These are phyloP conservation scores for Nemotelus nigrinus DNA, from an alignment of 2,888 invertebrate genomes.

Conservation along the genomic window DNA sequence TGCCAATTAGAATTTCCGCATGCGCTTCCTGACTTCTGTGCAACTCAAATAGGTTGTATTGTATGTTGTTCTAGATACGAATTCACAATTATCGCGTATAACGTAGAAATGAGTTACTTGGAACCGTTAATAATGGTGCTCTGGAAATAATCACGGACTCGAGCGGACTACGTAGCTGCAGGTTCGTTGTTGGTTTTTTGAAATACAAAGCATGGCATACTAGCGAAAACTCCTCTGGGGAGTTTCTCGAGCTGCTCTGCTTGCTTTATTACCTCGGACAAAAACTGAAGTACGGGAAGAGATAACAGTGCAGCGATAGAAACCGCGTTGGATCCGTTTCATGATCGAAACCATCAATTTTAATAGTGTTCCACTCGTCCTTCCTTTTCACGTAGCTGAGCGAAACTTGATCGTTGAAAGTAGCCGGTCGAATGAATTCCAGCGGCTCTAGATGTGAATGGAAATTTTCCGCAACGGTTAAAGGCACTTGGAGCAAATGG, in stretches of 20 bases:
- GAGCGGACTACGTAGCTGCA: slow-evolving; percentile 16
- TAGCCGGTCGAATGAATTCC: slow-evolving; percentile 82
- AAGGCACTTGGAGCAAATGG: slow-evolving; percentile 82
- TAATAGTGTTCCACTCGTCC: slow-evolving; percentile 86
- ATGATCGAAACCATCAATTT: slow-evolving; percentile 81
- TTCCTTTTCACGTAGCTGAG: slow-evolving; percentile 85
- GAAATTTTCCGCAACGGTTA: slow-evolving; percentile 89
- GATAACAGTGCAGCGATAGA: slow-evolving; percentile 87
- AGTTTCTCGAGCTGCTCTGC: background rate
- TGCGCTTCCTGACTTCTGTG: no score
- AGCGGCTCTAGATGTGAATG: slow-evolving; percentile 96
- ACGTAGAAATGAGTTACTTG: background rate
- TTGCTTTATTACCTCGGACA: slow-evolving; percentile 74
- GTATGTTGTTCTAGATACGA: no score
- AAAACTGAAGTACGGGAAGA: slow-evolving; percentile 85
- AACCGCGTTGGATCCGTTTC: slow-evolving; percentile 88
- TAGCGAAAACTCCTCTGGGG: background rate
- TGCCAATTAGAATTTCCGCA: slow-evolving; percentile 11
- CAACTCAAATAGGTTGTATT: no score
- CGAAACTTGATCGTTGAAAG: slow-evolving; percentile 86
- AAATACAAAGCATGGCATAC: no score
- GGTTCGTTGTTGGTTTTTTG: no score
- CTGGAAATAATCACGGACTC: slow-evolving; percentile 14
- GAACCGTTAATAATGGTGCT: slow-evolving; percentile 16
- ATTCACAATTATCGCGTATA: background rate